These are phyloP conservation scores for Julus scandinavius DNA, from an alignment of 2,888 invertebrate species.

Conservation along the genomic window DNA sequence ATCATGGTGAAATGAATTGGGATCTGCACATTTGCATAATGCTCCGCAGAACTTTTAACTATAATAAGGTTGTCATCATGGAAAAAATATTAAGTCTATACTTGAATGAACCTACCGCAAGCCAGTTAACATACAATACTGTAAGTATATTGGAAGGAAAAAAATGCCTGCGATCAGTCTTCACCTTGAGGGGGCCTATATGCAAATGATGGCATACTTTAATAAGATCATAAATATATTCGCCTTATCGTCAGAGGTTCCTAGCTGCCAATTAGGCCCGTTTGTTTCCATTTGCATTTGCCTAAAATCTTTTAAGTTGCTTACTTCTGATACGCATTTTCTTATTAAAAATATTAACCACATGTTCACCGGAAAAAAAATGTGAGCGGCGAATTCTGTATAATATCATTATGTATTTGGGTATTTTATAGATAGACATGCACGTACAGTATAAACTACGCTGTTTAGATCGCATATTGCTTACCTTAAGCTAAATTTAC, in stretches of 20 bases:
- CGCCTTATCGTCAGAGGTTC: not conserved
- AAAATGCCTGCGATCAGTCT: not conserved
- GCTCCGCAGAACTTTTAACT: not conserved
- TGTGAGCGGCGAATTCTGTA: not conserved
- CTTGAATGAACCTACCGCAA: not conserved
- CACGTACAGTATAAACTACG: not conserved
- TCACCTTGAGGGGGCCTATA: slow-evolving; percentile 13
- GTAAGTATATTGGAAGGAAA: not conserved
- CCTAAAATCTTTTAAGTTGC: not conserved
- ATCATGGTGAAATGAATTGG: no score
- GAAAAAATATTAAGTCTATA: not conserved
- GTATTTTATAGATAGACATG: not conserved
- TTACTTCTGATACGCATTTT: not conserved
- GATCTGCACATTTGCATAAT: not conserved
- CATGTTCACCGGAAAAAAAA: not conserved
- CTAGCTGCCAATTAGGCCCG: slow-evolving; percentile 9
- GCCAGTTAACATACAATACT: not conserved
- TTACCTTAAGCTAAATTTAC: slow-evolving; percentile 14
- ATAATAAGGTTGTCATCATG: not conserved
- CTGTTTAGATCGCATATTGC: not conserved
- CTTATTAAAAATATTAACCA: slow-evolving; percentile 1
- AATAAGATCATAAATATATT: slow-evolving; percentile 20
- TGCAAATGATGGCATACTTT: slow-evolving; percentile 7
- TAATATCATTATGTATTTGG: slow-evolving; percentile 17
- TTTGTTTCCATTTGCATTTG: slow-evolving; percentile 34